Percentiles rank a stretch among this genome's conserved stretches.
Conservation (phyloP, 2,797 vertebrate species). For the Galagoides demidoff region DNA sequence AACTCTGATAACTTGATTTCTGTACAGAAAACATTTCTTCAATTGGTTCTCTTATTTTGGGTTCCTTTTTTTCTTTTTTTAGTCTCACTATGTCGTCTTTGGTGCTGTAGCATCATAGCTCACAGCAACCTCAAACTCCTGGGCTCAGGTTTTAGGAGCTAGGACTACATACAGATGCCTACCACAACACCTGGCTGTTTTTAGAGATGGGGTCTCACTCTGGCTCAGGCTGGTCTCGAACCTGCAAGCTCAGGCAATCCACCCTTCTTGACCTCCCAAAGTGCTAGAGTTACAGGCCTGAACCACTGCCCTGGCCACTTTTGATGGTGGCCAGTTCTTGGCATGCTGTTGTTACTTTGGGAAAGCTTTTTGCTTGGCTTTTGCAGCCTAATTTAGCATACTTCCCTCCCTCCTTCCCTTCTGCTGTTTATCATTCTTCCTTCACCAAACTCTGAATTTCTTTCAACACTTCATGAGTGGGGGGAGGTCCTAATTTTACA, state of each 20-base stretch:
- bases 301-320: no score
- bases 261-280: no score
- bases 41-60: neutral
- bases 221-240: no score
- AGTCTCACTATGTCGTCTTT: no score
- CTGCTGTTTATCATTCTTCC: neutral
- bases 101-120: no score
- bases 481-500: neutral
- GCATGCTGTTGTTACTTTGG: neutral
- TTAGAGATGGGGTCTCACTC: no score
- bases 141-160: no score
- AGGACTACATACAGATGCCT: no score
- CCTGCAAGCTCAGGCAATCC: no score
- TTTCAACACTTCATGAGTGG: neutral
- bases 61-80: neutral
- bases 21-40: constrained; percentile 15
- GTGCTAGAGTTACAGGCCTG: no score
- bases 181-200: no score
- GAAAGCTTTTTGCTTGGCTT: constrained; percentile 19
- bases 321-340: neutral
- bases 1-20: neutral
- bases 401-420: neutral
- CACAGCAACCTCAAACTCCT: no score
- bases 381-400: neutral
- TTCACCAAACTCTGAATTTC: neutral